Base-by-base conservation (phyloP, 2,113 vertebrate species). In the Vanacampus margaritifer region DNA sequence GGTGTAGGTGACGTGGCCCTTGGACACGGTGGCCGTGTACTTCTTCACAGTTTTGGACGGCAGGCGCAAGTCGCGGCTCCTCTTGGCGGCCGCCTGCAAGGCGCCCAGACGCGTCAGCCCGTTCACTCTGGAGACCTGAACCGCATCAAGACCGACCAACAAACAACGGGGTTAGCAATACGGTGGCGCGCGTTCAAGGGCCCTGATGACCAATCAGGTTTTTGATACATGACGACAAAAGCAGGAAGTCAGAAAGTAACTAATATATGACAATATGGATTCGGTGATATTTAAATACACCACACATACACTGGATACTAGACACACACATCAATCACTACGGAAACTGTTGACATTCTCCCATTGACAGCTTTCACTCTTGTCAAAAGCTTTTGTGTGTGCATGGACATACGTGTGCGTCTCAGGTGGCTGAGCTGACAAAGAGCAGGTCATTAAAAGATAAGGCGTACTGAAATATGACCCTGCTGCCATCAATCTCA, bases 31-130 rank as follows among this genome's bases (percentile, higher is more conserved):
- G 92, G 95, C 96, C 90, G 95, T 98, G 91, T 98, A 98, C 95
- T 96, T 99, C 95, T 97, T 99, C 96, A 98, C 96, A 98, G 96
- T 96, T 97, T 96, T 98, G 93, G 97, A 96, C 91, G 95, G 94
- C 94, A 95, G 95, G 93, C 95, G 94, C 91, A 95, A 95, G 91
- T 97, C 95, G 89, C 94, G 94, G 79, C 91, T 92, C 93, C 97
- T 98, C 95, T 96, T 98, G 95, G 95, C 94, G 88, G 92, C 89
- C 90, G 92, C 89, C 85, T 93, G 94, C 84, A 91, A 88, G 72
- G 80, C 81, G 92, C 93, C 90, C 69, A 85, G 91, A 86, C 96
- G 92, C 76, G 94, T 95, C 91, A 95, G 85, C 83, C 97, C 95
- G 0, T 97, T 98, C 90, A 97, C 93, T 92, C 95, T 98, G 72